Percentiles rank a stretch among this genome's conserved stretches.
These are phyloP conservation scores for Sinocyclocheilus rhinocerous DNA, from an alignment of 2,113 vertebrate species.

Conservation along the genomic window DNA sequence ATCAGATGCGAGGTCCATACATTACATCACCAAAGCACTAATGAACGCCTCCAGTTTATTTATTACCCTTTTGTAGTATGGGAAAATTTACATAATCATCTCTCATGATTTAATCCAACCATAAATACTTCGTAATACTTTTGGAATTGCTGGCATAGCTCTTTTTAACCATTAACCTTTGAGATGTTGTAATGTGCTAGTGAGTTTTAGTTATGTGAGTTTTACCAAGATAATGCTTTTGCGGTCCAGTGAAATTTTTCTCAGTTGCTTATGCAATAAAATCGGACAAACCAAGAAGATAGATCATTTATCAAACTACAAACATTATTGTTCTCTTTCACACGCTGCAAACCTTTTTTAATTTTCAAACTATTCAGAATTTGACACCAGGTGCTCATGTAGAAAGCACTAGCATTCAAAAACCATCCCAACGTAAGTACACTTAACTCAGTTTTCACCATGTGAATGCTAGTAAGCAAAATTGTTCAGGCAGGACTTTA, in stretches of 20 bases:
- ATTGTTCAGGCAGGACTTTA: not conserved
- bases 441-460: not conserved
- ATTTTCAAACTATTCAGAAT: not conserved
- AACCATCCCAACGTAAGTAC: not conserved
- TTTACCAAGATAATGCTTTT: conserved; percentile 16
- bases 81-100: conserved; percentile 73
- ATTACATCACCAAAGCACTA: conserved; percentile 69
- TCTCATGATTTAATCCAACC: conserved; percentile 67
- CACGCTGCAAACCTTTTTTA: not conserved
- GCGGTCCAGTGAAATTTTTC: not conserved
- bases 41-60: conserved; percentile 73
- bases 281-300: not conserved
- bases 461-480: not conserved
- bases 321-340: not conserved
- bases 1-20: conserved; percentile 69
- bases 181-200: not conserved
- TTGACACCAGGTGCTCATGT: not conserved
- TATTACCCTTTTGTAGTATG: conserved; percentile 72
- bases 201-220: too few relatives aligned
- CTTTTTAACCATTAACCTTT: conserved; percentile 28
- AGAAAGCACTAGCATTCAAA: not conserved
- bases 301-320: not conserved
- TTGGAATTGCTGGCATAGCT: conserved; percentile 33
- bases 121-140: conserved; percentile 60
- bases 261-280: conserved; percentile 6